phyloP scores from a whole-genome alignment of 2,797 vertebrate species.

The Salmo trutta region DNA sequence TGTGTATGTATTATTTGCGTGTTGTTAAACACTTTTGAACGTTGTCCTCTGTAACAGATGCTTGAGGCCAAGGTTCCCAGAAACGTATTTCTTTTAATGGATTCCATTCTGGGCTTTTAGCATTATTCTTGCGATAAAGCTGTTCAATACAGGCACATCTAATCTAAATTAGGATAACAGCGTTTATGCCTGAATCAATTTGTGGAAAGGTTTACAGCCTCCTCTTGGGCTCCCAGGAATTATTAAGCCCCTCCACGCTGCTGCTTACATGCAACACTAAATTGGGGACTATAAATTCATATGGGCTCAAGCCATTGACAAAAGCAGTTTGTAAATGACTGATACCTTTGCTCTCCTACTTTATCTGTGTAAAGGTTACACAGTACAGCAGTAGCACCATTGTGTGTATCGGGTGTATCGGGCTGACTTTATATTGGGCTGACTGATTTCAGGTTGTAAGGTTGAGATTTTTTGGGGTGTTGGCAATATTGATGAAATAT shows the following conservation, averaged over 20 bases:
- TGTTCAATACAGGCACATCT: slow-evolving; percentile 32
- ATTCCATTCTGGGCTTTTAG: slow-evolving; percentile 24
- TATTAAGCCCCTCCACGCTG: neutral
- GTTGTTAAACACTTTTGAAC: neutral
- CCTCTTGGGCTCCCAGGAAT: neutral
- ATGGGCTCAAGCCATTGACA: neutral
- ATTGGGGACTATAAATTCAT: neutral
- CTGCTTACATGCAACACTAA: slow-evolving; percentile 1
- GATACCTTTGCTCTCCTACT: neutral
- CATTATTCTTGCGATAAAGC: slow-evolving; percentile 17
- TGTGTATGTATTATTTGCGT: neutral
- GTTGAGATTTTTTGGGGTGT: too few species aligned
- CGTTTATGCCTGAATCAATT: slow-evolving; percentile 32
- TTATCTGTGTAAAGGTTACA: neutral
- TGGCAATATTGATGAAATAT: too few species aligned
- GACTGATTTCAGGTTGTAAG: too few species aligned
- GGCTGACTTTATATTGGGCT: neutral
- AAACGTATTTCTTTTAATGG: slow-evolving; percentile 17
- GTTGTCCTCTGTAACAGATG: neutral
- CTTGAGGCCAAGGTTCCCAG: neutral
- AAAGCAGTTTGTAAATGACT: neutral
- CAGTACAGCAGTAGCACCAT: neutral
- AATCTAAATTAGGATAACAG: slow-evolving; percentile 40
- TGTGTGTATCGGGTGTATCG: neutral
- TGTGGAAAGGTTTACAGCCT: slow-evolving; percentile 20